Conservation (phyloP, 2,888 invertebrate species). For the Synergus laeviventris region DNA sequence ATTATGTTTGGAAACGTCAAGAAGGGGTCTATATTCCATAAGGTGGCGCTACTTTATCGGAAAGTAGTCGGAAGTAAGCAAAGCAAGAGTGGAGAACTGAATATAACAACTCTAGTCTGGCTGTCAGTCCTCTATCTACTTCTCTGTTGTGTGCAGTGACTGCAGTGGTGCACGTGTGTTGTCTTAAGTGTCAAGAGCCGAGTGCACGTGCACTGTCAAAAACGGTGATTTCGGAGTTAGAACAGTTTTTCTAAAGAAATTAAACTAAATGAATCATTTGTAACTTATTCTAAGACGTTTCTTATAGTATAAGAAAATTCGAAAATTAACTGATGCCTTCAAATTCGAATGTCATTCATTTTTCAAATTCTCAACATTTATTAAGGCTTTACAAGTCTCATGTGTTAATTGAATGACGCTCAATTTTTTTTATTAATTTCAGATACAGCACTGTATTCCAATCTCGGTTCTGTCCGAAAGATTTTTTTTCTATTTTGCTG, state of each 20-base stretch:
- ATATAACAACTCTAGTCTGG: neutral
- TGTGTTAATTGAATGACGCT: constrained; percentile 14
- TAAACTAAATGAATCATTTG: neutral
- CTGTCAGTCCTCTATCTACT: neutral
- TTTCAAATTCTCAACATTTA: neutral
- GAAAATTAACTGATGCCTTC: neutral
- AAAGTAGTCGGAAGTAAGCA: neutral
- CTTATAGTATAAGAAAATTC: neutral
- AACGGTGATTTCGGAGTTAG: neutral
- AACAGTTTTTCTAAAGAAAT: neutral
- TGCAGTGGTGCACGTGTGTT: neutral
- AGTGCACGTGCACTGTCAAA: constrained; percentile 18
- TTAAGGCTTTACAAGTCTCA: neutral
- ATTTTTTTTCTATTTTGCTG: constrained; percentile 30
- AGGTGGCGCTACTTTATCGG: constrained; percentile 30
- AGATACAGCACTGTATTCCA: constrained; percentile 7
- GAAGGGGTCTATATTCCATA: neutral
- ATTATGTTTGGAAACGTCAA: neutral
- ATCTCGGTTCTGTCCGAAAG: neutral
- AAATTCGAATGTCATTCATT: neutral
- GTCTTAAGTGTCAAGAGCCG: constrained; percentile 2
- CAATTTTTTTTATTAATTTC: constrained; percentile 12
- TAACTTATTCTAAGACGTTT: neutral
- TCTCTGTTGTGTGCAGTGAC: neutral
- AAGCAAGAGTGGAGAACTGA: too few relatives aligned